Evolutionary conservation across 2,888 invertebrate species (phyloP), one percentile per base, ranked within the genome.

Genomic region (Archips xylosteana): DNA sequence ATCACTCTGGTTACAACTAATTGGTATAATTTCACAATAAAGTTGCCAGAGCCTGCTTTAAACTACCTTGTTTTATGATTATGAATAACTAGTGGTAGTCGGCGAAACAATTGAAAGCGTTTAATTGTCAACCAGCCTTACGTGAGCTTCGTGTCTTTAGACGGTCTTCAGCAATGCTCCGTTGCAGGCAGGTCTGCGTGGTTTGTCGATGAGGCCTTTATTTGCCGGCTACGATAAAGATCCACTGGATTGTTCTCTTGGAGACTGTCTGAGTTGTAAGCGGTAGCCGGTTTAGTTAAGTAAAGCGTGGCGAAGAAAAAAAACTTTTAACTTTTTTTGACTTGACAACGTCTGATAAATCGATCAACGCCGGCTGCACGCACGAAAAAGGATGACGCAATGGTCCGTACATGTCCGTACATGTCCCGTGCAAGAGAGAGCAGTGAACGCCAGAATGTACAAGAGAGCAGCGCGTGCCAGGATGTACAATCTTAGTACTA

Each of bases 201-300:
- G 36, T 45, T 72, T 61, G 67, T 10, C 62, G 54, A 39, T 8
- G 51, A n/a, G 61, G 34, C 34, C 42, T 71, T 71, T 71, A 71
- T 61, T 61, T 39, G 54, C 32, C 45, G 65, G 49, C 67, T 61
- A 72, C 61, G 67, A 67, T 67, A 67, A 72, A 72, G 67, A 62
- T 72, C 45, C 61, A 51, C 39, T 12, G 51, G 71, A 71, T 62
- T 72, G 67, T 66, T 54, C 61, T 47, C 13, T 49, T 49, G 2
- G 9, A 47, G 9, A 9, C n/a, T 45, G 45, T 49, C 15, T 15
- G 36, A 47, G 54, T 45, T 34, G 62, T 0, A 4, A 61, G 71
- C 4, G 42, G 8, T 0, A 23, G 61, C 71, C 61, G 42, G 34
- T 34, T 49, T 8, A 51, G 23, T 23, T 23, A 23, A 23, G 61